Base-by-base conservation (phyloP, 2,888 invertebrate genomes). In the Tetragonisca angustula region DNA sequence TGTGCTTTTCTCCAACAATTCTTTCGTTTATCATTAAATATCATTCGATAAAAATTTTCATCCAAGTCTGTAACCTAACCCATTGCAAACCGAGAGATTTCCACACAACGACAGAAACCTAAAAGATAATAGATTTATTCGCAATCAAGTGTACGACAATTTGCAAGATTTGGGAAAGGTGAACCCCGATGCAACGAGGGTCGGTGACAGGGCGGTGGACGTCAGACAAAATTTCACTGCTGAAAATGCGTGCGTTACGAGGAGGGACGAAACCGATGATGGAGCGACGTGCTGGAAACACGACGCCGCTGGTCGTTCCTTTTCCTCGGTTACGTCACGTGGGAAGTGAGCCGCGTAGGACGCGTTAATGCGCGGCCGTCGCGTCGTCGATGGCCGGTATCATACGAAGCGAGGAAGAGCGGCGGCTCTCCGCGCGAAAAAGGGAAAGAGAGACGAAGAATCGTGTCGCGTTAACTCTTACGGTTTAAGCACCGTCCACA, bases 381-480 rank as follows among this genome's bases (percentile, higher is more conserved):
- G 86, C 71, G 27, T 61, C 78, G 86, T 81, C 65, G 71, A 89
- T 81, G 74, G 61, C 73, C 64, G 76, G 70, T 78, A 65, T 87
- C 71, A 52, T 21, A 59, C 3, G 64, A 72, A 81, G 32, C 52
- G 73, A 72, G 54, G 73, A 69, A 49, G 59, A 69, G 27, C 27
- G 67, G 27, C 24, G 24, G n/a, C 36, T n/a, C 36, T 9, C 43
- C 49, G n/a, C 24, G 59, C n/a, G 59, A 72, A 54, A 69, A 43
- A 52, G 49, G 32, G 75, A 67, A 68, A 36, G 43, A 56, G 32
- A 70, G 62, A 79, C 73, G 76, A 80, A 80, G 80, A 88, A 89
- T 82, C 84, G 88, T 76, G 89, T 76, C 87, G 90, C 87, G 89
- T 89, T 90, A 91, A 91, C 89, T 90, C 86, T 91, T 89, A 89